A percentile compares a stretch with the other conserved stretches of the same genome.
Evolutionary conservation across 2,888 invertebrate species (phyloP).

Genomic region (Zaprionus bogoriensis): DNA sequence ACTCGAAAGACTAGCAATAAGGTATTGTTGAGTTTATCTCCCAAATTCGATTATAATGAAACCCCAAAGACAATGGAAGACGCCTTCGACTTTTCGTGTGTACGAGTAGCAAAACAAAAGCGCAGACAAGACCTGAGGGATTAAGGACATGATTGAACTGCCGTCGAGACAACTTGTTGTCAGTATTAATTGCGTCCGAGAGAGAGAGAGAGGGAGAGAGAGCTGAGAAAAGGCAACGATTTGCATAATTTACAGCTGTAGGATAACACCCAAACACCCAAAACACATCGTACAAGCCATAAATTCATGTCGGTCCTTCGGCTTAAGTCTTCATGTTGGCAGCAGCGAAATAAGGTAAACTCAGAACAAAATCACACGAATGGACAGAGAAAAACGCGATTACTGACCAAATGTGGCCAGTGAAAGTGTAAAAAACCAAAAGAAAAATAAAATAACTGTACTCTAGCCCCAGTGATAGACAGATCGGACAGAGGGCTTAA

Average conservation of each 20-base stretch:
- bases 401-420: conserved; percentile 55
- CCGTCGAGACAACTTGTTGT: conserved; percentile 48
- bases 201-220: no score
- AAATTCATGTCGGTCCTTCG: conserved; percentile 59
- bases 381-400: conserved; percentile 14
- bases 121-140: conserved; percentile 37
- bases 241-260: conserved; percentile 66
- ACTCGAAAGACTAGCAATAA: conserved; percentile 28
- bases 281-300: conserved; percentile 66
- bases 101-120: conserved; percentile 22
- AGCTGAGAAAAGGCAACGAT: conserved; percentile 62
- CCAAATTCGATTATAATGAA: conserved; percentile 77
- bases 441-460: conserved; percentile 9
- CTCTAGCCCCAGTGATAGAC: conserved; percentile 35
- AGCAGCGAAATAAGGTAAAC: no score
- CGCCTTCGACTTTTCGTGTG: conserved; percentile 34
- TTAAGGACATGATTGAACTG: conserved; percentile 70
- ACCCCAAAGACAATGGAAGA: conserved; percentile 59
- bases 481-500: conserved; percentile 23
- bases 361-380: conserved; percentile 25
- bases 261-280: conserved; percentile 23
- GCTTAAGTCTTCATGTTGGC: conserved; percentile 66
- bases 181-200: conserved; percentile 61
- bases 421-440: conserved; percentile 15
- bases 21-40: conserved; percentile 72